These are phyloP conservation scores for Melikaiella ostensackeni DNA, from an alignment of 2,888 invertebrate species.

Conservation along the genomic window DNA sequence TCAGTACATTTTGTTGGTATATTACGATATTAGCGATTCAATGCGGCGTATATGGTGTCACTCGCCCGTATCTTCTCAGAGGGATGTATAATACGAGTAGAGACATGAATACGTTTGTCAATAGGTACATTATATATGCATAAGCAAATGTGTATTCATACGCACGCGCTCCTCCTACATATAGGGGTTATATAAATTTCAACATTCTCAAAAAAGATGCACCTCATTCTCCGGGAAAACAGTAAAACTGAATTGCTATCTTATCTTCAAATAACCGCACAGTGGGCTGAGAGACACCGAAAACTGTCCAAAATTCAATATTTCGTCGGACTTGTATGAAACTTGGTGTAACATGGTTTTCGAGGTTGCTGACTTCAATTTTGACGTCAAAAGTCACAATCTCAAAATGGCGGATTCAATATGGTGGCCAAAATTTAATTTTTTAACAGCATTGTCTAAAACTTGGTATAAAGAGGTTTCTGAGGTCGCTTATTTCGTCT, in stretches of 20 bases:
- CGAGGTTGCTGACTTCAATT: no score
- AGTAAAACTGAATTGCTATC: neutral
- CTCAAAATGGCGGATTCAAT: no score
- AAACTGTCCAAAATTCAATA: no score
- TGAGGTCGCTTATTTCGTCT: no score
- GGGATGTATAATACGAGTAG: constrained; percentile 60
- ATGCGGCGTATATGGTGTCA: constrained; percentile 70
- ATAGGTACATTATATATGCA: constrained; percentile 49
- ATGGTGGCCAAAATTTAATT: no score
- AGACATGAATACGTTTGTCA: constrained; percentile 37
- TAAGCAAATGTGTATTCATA: constrained; percentile 49
- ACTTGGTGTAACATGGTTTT: no score
- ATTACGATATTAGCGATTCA: constrained; percentile 73
- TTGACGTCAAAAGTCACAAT: no score
- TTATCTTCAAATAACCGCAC: no score
- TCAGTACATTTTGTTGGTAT: constrained; percentile 66
- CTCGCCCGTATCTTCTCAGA: constrained; percentile 71
- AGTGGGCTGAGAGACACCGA: no score
- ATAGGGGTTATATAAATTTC: constrained; percentile 36
- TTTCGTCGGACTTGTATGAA: no score
- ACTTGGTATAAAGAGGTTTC: no score
- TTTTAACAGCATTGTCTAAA: no score
- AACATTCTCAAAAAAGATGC: neutral
- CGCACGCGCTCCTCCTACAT: constrained; percentile 42
- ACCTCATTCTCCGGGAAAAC: neutral